phyloP scores from a whole-genome alignment of 2,888 invertebrate species.

The Rhagium mordax region DNA sequence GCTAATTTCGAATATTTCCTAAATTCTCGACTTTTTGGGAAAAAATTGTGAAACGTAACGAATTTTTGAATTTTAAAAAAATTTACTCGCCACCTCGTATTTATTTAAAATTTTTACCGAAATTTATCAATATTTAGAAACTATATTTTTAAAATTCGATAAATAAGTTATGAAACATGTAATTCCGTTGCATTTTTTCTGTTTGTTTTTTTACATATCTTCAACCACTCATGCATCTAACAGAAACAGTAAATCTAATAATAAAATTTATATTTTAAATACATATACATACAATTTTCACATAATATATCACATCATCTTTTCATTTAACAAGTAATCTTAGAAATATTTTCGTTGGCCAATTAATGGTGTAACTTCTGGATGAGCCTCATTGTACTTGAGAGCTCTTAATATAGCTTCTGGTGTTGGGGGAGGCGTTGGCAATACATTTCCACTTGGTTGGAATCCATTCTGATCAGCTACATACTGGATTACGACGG shows the following conservation, averaged over 20 bases:
- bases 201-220: no score
- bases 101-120: no score
- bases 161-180: no score
- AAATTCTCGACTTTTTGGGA: no score
- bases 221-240: no score
- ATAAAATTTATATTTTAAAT: not conserved
- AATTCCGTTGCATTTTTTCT: no score
- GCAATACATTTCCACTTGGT: conserved; percentile 64
- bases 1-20: no score
- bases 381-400: conserved; percentile 18
- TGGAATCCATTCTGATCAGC: conserved; percentile 86
- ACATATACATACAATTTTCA: not conserved
- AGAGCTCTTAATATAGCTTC: conserved; percentile 27
- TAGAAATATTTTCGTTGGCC: not conserved
- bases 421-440: conserved; percentile 26
- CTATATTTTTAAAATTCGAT: no score
- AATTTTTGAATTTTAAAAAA: no score
- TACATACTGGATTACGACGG: conserved; percentile 76
- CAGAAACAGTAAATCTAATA: not conserved
- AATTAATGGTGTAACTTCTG: not conserved
- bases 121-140: no score
- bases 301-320: not conserved
- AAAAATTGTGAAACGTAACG: no score
- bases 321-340: not conserved
- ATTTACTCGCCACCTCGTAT: no score